Evolutionary conservation across 2,113 vertebrate genomes (phyloP).

Genomic region (Triplophysa dalaica): DNA sequence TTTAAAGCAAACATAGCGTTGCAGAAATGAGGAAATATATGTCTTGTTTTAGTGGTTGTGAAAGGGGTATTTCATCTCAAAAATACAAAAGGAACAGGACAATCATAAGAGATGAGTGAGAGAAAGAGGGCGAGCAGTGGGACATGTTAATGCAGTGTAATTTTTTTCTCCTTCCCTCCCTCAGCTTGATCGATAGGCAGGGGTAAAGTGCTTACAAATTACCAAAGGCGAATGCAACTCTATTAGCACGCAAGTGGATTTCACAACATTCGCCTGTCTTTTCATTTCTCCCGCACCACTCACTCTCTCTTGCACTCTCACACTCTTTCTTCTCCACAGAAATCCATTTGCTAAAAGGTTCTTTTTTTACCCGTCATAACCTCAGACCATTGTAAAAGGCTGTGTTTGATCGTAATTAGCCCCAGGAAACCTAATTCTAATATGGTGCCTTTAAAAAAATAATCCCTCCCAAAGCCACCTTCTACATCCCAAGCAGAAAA

Average conservation of each 20-base stretch:
- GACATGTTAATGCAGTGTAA: slow-evolving; percentile 83
- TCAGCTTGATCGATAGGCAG: slow-evolving; percentile 78
- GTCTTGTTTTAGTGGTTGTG: slow-evolving; percentile 28
- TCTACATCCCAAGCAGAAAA: slow-evolving; percentile 57
- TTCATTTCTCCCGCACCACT: slow-evolving; percentile 52
- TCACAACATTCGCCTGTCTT: slow-evolving; percentile 76
- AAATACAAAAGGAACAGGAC: slow-evolving; percentile 47
- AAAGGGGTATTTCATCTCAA: slow-evolving; percentile 11
- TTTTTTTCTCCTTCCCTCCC: slow-evolving; percentile 52
- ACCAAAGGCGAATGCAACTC: slow-evolving; percentile 79
- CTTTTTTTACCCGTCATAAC: slow-evolving; percentile 70
- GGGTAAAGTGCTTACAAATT: slow-evolving; percentile 83
- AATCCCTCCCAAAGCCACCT: slow-evolving; percentile 63
- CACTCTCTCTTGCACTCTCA: slow-evolving; percentile 39
- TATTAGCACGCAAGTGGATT: slow-evolving; percentile 76
- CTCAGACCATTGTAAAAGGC: slow-evolving; percentile 62
- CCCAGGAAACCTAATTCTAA: slow-evolving; percentile 83
- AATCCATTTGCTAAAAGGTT: slow-evolving; percentile 83
- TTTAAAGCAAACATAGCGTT: slow-evolving; percentile 14
- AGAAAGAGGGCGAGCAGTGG: slow-evolving; percentile 2
- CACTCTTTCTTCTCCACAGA: slow-evolving; percentile 58
- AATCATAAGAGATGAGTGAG: slow-evolving; percentile 60
- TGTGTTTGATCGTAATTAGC: slow-evolving; percentile 81
- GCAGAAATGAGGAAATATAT: slow-evolving; percentile 40
- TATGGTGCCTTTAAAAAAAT: slow-evolving; percentile 77